phyloP scores from a whole-genome alignment of 2,113 vertebrate species.

The Toxotes jaculatrix region DNA sequence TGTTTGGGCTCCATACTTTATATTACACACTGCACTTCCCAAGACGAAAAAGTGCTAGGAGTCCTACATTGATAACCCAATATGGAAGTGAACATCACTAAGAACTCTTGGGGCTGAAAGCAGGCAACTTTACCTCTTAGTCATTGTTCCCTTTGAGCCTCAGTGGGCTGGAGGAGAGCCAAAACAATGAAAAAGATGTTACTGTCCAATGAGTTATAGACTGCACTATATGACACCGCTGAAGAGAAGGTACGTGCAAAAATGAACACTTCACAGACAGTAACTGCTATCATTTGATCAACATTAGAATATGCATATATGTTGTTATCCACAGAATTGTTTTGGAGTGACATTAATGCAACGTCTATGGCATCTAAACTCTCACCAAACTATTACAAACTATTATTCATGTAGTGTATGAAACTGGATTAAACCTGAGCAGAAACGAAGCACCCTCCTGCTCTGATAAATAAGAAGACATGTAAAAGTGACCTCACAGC shows the following conservation, averaged over 20 bases:
- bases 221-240: neutral
- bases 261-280: neutral
- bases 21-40: neutral
- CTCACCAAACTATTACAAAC: neutral
- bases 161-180: neutral
- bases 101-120: neutral
- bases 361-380: neutral
- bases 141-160: neutral
- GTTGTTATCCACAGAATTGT: neutral
- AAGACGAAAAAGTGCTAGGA: neutral
- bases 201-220: neutral
- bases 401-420: neutral
- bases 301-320: too few species aligned
- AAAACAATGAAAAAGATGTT: neutral
- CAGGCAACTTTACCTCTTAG: neutral
- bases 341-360: neutral
- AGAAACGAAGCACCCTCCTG: neutral
- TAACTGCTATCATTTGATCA: neutral
- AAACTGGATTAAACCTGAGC: slow-evolving; percentile 1
- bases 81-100: neutral
- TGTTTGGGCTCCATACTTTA: neutral
- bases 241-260: neutral
- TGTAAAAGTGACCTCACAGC: neutral
- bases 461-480: neutral
- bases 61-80: neutral